A percentile compares a stretch with the other conserved stretches of the same genome.
phyloP scores from a whole-genome alignment of 2,113 vertebrate genomes.

The Poeciliopsis turrubarensis region DNA sequence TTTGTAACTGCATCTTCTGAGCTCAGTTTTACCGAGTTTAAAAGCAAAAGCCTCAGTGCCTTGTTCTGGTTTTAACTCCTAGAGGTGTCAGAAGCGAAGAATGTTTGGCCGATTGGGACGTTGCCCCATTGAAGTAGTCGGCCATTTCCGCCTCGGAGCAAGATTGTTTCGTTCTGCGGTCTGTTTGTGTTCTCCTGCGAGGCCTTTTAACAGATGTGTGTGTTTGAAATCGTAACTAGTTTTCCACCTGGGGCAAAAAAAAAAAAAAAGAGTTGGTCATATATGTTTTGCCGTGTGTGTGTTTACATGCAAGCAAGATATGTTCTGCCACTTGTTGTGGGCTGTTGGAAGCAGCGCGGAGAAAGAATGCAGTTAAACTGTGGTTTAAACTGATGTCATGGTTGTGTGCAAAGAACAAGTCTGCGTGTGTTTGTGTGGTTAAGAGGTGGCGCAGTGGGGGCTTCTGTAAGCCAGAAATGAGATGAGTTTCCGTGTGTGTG shows the following conservation, averaged over 20 bases:
- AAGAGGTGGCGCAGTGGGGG: not conserved
- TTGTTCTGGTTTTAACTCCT: not conserved
- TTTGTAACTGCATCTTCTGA: not conserved
- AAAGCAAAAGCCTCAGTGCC: not conserved
- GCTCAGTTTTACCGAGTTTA: not conserved
- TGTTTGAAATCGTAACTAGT: conserved; percentile 11
- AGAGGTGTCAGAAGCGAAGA: not conserved
- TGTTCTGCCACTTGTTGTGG: conserved; percentile 38
- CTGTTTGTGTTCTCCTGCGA: not conserved
- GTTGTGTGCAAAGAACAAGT: conserved; percentile 24
- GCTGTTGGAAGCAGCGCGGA: conserved; percentile 45
- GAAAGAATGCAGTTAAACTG: conserved; percentile 35
- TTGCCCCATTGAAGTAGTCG: no score
- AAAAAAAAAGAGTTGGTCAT: not conserved
- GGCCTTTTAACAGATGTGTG: not conserved
- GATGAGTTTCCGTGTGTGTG: not conserved
- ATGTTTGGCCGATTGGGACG: not conserved
- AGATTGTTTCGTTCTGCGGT: not conserved
- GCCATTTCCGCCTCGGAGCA: not conserved
- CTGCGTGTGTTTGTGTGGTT: not conserved
- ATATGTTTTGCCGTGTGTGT: conserved; percentile 11
- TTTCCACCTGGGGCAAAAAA: conserved; percentile 27
- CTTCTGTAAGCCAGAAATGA: no score
- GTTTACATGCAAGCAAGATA: not conserved
- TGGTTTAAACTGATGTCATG: conserved; percentile 42